Base-by-base conservation (phyloP, 2,797 vertebrate species). In the Rhadinocentrus ornatus region DNA sequence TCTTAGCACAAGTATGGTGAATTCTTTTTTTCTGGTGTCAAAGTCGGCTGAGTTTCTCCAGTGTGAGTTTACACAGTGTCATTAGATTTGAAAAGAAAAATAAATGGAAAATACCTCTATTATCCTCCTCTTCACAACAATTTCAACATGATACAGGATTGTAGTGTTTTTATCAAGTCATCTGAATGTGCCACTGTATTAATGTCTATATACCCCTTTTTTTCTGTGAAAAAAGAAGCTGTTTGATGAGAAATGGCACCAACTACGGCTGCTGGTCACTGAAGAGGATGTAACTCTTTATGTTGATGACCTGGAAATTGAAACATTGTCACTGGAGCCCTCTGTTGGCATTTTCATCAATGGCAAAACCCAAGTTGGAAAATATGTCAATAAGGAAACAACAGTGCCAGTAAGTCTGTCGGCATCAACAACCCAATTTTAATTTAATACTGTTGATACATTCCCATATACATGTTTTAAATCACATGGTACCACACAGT, bases 181-280 rank as follows among this genome's bases (percentile, higher is more conserved):
- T 16, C 44, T 65, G 4, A 26, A 48, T 41, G 9, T 56, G 48
- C 29, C 2, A 2, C 12, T 48, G 9, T 44, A 65, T 56, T 71
- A 58, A 80, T 54, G 10, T 55, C 18, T 18, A 27, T 13, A 7
- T 16, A 20, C 2, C 46, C n/a, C 8, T 80, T 16, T 53, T 81
- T 88, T 53, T 3, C 64, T 57, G 29, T 87, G 74, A 65, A 62
- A 71, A 64, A 85, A 96, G 92, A 93, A 78, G 31, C 89, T 99
- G 55, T 99, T 98, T 94, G 97, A 99, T 93, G 97, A 97, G 93
- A 92, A 84, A 64, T 99, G 97, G 97, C 97, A 99, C 92, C 97
- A 99, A 69, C 90, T 99, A 66, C 95, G 97, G 26, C 95, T 99
- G 76, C 90, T 99, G 86, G 96, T 99, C 87, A 97, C 97, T 3